These are phyloP conservation scores for Polietes domitor DNA, from an alignment of 2,888 invertebrate species.

Conservation along the genomic window DNA sequence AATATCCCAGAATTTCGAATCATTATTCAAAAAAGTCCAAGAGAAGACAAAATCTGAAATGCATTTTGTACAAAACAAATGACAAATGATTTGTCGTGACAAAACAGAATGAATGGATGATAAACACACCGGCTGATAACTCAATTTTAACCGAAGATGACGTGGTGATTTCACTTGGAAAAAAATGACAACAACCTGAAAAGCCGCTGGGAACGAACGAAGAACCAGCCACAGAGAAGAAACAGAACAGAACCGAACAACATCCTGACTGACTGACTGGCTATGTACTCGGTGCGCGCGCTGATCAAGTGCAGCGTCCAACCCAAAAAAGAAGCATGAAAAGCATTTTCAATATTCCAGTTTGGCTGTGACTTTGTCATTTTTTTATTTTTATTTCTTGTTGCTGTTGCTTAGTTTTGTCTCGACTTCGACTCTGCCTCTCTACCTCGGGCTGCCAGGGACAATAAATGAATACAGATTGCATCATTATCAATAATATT, in stretches of 20 bases:
- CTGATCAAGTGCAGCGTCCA: conserved; percentile 25
- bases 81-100: conserved; percentile 66
- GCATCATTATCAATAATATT: conserved; percentile 81
- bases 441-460: neutral
- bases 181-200: conserved; percentile 55
- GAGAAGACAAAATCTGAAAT: neutral
- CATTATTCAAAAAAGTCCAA: neutral
- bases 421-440: neutral
- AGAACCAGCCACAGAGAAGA: conserved; percentile 4
- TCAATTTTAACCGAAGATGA: conserved; percentile 76
- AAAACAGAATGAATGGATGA: conserved; percentile 58
- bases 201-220: conserved; percentile 53
- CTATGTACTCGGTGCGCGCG: neutral
- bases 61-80: conserved; percentile 34
- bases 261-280: conserved; percentile 20
- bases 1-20: no score
- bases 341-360: conserved; percentile 38
- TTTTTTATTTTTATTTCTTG: neutral
- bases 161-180: conserved; percentile 71
- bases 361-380: conserved; percentile 20
- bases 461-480: conserved; percentile 70
- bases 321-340: neutral
- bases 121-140: conserved; percentile 71
- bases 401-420: neutral
- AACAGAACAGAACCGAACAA: conserved; percentile 37